Evolutionary conservation across 2,113 vertebrate genomes (phyloP).

Genomic region (Myrmophylax atrothorax): DNA sequence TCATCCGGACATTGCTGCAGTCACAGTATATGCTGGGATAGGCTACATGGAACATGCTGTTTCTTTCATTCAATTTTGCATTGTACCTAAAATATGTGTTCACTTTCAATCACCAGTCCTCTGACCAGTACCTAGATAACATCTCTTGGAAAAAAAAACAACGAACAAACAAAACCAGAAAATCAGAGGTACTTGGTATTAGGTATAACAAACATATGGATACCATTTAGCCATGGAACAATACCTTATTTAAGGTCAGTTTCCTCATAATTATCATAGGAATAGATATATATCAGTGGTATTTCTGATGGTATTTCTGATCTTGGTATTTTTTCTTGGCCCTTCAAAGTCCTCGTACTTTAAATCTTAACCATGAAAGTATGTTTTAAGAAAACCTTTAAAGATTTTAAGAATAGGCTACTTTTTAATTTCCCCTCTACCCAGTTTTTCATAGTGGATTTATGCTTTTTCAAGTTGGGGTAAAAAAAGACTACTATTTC

Average conservation of each 20-base stretch:
- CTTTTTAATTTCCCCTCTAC: background rate
- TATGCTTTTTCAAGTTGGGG: background rate
- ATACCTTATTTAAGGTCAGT: background rate
- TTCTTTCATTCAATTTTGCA: background rate
- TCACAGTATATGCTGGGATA: background rate
- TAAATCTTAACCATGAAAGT: background rate
- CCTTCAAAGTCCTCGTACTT: background rate
- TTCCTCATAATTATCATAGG: background rate
- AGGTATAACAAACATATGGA: background rate
- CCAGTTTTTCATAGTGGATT: background rate
- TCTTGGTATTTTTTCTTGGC: background rate
- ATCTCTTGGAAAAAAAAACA: background rate
- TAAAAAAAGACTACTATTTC: background rate
- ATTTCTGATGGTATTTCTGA: background rate
- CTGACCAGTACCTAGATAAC: background rate
- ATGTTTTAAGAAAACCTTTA: background rate
- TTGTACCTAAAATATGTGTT: background rate
- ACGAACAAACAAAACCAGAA: background rate
- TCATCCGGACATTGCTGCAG: background rate
- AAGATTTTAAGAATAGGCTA: background rate
- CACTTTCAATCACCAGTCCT: background rate
- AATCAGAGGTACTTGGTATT: background rate
- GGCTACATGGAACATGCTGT: background rate
- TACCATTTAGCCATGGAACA: background rate
- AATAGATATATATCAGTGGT: background rate